A percentile compares a stretch with the other conserved stretches of the same genome.
phyloP scores from a whole-genome alignment of 2,797 vertebrate species.

The Anabas testudineus region DNA sequence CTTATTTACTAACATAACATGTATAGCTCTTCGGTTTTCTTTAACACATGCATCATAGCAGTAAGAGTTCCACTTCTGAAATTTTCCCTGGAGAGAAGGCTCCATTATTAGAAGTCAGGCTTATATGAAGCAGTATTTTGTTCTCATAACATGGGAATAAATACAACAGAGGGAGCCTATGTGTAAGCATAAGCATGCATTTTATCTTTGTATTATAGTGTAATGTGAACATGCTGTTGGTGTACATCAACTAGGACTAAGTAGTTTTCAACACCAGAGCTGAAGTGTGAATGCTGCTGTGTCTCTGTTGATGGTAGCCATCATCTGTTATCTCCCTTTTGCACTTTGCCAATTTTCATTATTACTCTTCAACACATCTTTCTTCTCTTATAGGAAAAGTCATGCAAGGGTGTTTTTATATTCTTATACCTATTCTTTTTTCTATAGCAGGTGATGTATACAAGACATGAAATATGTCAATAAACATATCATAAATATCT shows the following conservation, averaged over 20 bases:
- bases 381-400: too few relatives aligned
- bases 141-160: slow-evolving; percentile 25
- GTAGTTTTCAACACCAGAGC: slow-evolving; percentile 18
- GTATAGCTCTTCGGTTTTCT: slow-evolving; percentile 32
- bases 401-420: too few relatives aligned
- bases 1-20: slow-evolving; percentile 58
- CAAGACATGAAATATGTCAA: too few relatives aligned
- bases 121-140: slow-evolving; percentile 24
- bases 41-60: slow-evolving; percentile 22
- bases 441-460: too few relatives aligned
- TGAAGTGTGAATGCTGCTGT: slow-evolving; percentile 26
- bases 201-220: not conserved
- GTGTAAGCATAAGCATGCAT: not conserved
- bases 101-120: slow-evolving; percentile 42
- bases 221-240: not conserved
- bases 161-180: slow-evolving; percentile 9
- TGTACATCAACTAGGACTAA: slow-evolving; percentile 8
- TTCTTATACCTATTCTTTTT: too few relatives aligned
- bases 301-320: not conserved
- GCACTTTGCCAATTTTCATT: slow-evolving; percentile 22
- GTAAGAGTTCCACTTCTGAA: slow-evolving; percentile 43
- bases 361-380: too few relatives aligned
- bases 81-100: slow-evolving; percentile 44
- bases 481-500: too few relatives aligned
- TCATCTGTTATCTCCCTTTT: slow-evolving; percentile 14